Percentiles rank a stretch among this genome's conserved stretches.
These are phyloP conservation scores for Pinctada fucata DNA, from an alignment of 2,888 invertebrate species.

Conservation along the genomic window DNA sequence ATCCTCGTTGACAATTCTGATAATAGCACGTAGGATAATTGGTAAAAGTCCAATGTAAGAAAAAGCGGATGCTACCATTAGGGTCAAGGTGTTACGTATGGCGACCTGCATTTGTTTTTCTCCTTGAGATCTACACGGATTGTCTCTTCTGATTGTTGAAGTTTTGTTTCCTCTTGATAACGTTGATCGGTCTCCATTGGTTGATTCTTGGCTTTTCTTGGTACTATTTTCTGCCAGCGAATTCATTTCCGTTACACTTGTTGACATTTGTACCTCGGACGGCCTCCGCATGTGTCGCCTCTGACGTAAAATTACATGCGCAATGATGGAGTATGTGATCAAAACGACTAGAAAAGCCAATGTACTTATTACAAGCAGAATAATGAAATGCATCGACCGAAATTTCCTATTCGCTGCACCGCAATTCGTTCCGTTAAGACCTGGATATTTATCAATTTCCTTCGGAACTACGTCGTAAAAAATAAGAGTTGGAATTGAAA, in stretches of 20 bases:
- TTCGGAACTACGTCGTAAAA: background rate
- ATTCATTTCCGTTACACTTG: background rate
- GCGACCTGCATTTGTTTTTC: background rate
- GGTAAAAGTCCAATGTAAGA: background rate
- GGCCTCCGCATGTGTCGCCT: background rate
- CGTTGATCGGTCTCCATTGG: background rate
- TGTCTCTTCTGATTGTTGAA: background rate
- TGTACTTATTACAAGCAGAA: background rate
- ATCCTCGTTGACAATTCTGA: background rate
- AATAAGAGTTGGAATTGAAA: background rate
- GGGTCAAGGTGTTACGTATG: background rate
- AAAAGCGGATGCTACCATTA: background rate
- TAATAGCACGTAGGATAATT: background rate
- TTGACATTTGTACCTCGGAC: background rate
- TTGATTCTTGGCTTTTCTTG: background rate
- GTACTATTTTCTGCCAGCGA: background rate
- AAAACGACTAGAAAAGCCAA: conserved; percentile 1
- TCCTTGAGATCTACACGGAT: background rate
- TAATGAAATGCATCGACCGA: background rate
- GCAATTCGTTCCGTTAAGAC: background rate
- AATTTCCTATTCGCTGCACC: background rate
- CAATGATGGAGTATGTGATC: background rate
- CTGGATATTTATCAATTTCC: background rate
- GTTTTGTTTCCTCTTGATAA: background rate
- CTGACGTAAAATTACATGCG: background rate